Evolutionary conservation across 2,797 vertebrate genomes (phyloP).

Genomic region (Poecilia gillii): DNA sequence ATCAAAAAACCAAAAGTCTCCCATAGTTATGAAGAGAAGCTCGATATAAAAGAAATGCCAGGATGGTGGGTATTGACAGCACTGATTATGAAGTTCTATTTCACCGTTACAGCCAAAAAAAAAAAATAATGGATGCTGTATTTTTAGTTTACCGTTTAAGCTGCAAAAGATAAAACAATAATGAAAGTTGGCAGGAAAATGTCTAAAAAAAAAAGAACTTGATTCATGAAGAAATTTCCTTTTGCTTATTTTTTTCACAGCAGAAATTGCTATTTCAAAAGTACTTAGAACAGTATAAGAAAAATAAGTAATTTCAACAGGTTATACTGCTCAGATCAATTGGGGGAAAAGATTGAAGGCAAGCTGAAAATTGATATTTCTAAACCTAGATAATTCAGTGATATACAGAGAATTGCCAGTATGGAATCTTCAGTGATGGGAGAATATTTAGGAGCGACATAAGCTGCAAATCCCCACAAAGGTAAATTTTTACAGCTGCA

Average conservation of each 20-base stretch:
- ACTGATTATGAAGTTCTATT: constrained; percentile 4
- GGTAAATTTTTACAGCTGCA: no score
- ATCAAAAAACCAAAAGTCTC: constrained; percentile 51
- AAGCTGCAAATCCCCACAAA: background rate
- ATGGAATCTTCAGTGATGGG: background rate
- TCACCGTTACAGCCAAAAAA: constrained; percentile 13
- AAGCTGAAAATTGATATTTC: no score
- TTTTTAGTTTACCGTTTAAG: background rate
- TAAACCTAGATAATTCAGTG: background rate
- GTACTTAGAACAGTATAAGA: background rate
- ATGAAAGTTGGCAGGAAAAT: background rate
- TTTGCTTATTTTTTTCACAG: background rate
- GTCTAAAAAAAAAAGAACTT: background rate
- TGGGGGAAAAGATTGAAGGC: background rate
- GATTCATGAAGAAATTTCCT: background rate
- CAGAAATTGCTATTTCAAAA: background rate
- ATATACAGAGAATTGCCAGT: no score
- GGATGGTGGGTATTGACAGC: constrained; percentile 5
- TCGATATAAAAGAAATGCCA: constrained; percentile 9
- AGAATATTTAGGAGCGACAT: background rate
- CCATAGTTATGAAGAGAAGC: constrained; percentile 18
- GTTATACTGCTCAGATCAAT: background rate
- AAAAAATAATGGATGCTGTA: background rate
- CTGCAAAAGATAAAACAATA: background rate
- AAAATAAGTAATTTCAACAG: background rate